Conservation (phyloP, 2,113 vertebrate species). For the Columbina picui region DNA sequence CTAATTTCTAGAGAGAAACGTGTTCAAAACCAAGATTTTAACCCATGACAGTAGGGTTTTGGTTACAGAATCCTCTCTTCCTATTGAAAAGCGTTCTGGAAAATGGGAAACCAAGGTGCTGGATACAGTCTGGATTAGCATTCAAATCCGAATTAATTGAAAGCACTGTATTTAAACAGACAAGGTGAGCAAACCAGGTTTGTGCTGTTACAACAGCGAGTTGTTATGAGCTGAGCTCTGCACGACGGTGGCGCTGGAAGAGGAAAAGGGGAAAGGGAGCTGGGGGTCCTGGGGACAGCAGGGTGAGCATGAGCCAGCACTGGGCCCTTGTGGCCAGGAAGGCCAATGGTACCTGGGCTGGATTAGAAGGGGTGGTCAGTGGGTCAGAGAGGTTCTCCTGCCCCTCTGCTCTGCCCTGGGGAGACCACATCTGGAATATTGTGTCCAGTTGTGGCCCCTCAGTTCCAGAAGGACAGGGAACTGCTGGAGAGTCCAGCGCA, state of each 20-base stretch:
- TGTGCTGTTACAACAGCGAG: accelerated
- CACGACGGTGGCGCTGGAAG: not conserved
- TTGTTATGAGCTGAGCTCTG: not conserved
- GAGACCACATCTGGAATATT: too few relatives aligned
- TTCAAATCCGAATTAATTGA: not conserved
- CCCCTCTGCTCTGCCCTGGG: too few relatives aligned
- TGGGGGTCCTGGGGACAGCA: too few relatives aligned
- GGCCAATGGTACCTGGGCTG: too few relatives aligned
- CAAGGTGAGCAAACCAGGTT: not conserved
- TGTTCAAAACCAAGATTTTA: not conserved
- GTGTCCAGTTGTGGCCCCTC: too few relatives aligned
- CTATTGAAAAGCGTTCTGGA: not conserved
- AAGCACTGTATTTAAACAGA: not conserved
- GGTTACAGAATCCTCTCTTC: not conserved
- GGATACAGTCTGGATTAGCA: not conserved
- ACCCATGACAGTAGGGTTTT: not conserved
- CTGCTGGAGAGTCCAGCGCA: too few relatives aligned
- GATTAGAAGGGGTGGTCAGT: too few relatives aligned
- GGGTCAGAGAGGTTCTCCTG: too few relatives aligned
- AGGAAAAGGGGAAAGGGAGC: too few relatives aligned
- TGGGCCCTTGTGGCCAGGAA: too few relatives aligned
- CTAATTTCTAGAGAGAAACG: not conserved
- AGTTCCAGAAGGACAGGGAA: too few relatives aligned
- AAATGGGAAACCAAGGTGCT: not conserved
- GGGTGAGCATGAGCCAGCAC: too few relatives aligned